These are phyloP conservation scores for Urocynchramus pylzowi DNA, from an alignment of 2,113 vertebrate species.

Conservation along the genomic window DNA sequence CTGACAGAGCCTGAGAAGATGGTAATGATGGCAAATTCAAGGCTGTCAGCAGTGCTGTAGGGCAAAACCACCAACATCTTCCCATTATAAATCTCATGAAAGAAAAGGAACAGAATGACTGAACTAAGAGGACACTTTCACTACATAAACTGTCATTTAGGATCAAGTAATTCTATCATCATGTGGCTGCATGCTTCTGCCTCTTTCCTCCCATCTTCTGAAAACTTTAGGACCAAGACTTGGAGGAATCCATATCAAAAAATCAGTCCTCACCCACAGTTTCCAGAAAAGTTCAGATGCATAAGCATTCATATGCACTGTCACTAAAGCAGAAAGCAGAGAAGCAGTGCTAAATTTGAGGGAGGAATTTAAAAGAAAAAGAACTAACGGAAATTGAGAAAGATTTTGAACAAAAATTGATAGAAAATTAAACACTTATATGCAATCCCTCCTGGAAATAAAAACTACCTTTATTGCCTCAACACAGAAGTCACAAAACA, in stretches of 20 bases:
- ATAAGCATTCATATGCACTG: background rate
- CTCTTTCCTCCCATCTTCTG: background rate
- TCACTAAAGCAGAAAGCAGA: background rate
- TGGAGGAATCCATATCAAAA: background rate
- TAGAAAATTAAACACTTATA: background rate
- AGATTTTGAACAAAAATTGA: background rate
- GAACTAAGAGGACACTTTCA: background rate
- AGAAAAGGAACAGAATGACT: background rate
- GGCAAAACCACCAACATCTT: background rate
- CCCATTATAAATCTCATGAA: background rate
- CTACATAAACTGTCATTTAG: background rate
- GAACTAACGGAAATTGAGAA: background rate
- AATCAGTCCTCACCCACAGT: background rate
- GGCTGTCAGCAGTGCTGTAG: background rate
- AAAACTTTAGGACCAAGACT: background rate
- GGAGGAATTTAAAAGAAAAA: background rate
- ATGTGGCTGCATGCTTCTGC: background rate
- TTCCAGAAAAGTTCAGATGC: background rate
- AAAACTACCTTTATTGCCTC: background rate
- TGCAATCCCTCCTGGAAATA: background rate
- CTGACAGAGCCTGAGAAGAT: background rate
- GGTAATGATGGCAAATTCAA: fast-evolving
- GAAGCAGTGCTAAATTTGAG: background rate
- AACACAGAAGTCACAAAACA: background rate
- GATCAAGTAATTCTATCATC: background rate